Evolutionary conservation across 2,797 vertebrate species (phyloP).

Genomic region (Clarias fuscus): DNA sequence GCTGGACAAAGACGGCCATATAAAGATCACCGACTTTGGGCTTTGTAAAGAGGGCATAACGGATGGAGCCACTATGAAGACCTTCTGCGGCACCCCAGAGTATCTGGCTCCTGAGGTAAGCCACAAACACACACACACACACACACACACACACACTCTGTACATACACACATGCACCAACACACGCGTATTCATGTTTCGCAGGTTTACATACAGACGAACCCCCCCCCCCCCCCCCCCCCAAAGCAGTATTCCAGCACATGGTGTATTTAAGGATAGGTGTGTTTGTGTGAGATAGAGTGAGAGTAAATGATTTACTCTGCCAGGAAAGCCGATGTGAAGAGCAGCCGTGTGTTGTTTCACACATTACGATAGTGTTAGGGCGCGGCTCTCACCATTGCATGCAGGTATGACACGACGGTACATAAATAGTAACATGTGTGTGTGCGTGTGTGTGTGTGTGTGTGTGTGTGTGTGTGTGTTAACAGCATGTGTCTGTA

Average conservation of each 20-base stretch:
- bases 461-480: constrained; percentile 44
- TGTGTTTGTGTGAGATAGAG: constrained; percentile 66
- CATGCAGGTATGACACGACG: constrained; percentile 74
- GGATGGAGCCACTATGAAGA: constrained; percentile 97
- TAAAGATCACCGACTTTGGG: constrained; percentile 98
- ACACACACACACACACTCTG: background rate
- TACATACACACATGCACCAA: constrained; percentile 17
- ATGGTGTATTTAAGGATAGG: background rate
- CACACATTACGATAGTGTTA: constrained; percentile 40
- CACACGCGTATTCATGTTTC: background rate
- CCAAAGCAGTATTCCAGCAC: background rate
- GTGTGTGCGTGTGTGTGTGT: constrained; percentile 52
- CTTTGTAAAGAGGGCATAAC: constrained; percentile 97
- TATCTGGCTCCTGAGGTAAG: constrained; percentile 95
- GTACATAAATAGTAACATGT: constrained; percentile 62
- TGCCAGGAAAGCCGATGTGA: constrained; percentile 10
- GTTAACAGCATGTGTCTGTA: constrained; percentile 64
- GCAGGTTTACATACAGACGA: background rate
- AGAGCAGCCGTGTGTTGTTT: constrained; percentile 15
- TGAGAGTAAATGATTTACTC: constrained; percentile 62
- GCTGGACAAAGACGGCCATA: constrained; percentile 98
- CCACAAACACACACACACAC: background rate
- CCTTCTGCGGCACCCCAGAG: constrained; percentile 95
- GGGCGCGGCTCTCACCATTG: constrained; percentile 63
- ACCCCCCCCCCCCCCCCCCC: too few species aligned